phyloP scores from a whole-genome alignment of 2,888 invertebrate species.

The Hemithea aestivaria region DNA sequence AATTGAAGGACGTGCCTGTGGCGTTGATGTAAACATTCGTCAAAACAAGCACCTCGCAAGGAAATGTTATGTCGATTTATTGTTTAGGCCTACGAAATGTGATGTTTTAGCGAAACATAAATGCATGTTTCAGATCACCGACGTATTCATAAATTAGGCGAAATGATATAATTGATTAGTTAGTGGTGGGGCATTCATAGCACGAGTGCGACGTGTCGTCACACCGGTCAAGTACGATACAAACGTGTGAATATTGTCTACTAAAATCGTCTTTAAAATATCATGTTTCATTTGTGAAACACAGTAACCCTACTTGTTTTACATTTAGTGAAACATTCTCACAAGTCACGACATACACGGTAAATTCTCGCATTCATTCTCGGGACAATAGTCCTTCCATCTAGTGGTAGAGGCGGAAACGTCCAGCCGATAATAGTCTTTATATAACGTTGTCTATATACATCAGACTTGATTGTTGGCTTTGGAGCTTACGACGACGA shows the following conservation, averaged over 20 bases:
- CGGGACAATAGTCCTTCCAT: slow-evolving; percentile 63
- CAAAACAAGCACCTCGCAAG: slow-evolving; percentile 29
- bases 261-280: slow-evolving; percentile 30
- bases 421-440: slow-evolving; percentile 61
- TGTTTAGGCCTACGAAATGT: slow-evolving; percentile 36
- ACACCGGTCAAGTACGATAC: slow-evolving; percentile 19
- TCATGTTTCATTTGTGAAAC: slow-evolving; percentile 25
- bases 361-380: slow-evolving; percentile 70
- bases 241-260: slow-evolving; percentile 25
- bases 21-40: slow-evolving; percentile 26
- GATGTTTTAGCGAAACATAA: slow-evolving; percentile 22
- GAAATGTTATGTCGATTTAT: slow-evolving; percentile 30
- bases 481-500: slow-evolving; percentile 58
- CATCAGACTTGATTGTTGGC: slow-evolving; percentile 71
- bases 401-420: slow-evolving; percentile 44
- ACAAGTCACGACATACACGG: slow-evolving; percentile 54
- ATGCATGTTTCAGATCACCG: slow-evolving; percentile 22
- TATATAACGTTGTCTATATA: slow-evolving; percentile 64
- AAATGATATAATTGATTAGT: slow-evolving; percentile 5
- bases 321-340: slow-evolving; percentile 40
- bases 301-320: slow-evolving; percentile 21
- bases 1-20: slow-evolving; percentile 27
- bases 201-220: slow-evolving; percentile 20
- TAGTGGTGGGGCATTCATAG: slow-evolving; percentile 27
- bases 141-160: slow-evolving; percentile 7